These are phyloP conservation scores for Peromyscus nudipes DNA, from an alignment of 2,797 vertebrate genomes.

Conservation along the genomic window DNA sequence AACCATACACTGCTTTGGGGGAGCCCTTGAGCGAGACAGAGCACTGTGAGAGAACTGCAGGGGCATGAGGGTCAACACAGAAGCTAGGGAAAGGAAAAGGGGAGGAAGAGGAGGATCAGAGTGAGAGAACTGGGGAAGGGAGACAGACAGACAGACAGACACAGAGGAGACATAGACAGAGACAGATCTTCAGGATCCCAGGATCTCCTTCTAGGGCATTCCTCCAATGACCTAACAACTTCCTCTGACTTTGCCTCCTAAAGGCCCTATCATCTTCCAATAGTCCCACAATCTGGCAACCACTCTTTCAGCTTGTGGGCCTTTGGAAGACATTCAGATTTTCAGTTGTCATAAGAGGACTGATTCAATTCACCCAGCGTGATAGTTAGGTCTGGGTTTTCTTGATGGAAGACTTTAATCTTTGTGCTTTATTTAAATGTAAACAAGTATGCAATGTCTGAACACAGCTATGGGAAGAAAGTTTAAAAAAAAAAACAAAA, in stretches of 20 bases:
- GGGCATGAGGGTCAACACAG: not conserved
- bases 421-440: not conserved
- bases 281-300: not conserved
- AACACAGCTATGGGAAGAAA: not conserved
- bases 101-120: not conserved
- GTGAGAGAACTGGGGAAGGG: no score
- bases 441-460: not conserved
- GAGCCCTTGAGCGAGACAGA: no score
- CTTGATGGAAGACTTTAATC: not conserved
- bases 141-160: not conserved
- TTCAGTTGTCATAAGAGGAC: not conserved
- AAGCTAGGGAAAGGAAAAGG: not conserved
- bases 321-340: not conserved
- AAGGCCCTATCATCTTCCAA: not conserved
- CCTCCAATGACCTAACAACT: not conserved
- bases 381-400: not conserved
- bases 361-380: not conserved
- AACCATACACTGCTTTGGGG: no score
- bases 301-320: not conserved
- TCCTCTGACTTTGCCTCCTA: not conserved
- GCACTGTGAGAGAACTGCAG: not conserved
- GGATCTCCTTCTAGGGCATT: not conserved
- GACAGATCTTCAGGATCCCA: no score
- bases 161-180: not conserved
- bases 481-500: not conserved